A percentile compares a stretch with the other conserved stretches of the same genome.
phyloP scores from a whole-genome alignment of 2,797 vertebrate genomes.

The Rhinoraja longicauda region DNA sequence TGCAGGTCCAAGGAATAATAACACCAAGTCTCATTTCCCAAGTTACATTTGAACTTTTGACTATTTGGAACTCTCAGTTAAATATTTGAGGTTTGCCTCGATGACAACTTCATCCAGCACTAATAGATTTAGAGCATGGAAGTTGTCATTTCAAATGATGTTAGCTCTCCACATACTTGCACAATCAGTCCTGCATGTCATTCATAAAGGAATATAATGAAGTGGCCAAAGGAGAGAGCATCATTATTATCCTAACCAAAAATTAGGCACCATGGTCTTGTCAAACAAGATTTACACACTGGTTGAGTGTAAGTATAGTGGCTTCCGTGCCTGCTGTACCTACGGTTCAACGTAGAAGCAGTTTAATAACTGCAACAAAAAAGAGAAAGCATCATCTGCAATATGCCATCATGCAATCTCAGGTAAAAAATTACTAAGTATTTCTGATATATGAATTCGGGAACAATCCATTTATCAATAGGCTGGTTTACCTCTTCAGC shows the following conservation, averaged over 20 bases:
- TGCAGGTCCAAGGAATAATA: not conserved
- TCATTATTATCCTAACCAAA: too few relatives aligned
- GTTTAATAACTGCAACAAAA: constrained; percentile 56
- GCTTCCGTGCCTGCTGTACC: not conserved
- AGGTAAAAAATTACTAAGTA: constrained; percentile 98
- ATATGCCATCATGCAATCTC: constrained; percentile 71
- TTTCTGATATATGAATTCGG: constrained; percentile 98
- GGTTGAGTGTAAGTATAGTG: not conserved
- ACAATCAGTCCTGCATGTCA: not conserved
- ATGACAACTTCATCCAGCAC: not conserved
- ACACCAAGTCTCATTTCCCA: not conserved
- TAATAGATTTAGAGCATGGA: not conserved
- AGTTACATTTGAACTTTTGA: not conserved
- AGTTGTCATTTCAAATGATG: not conserved
- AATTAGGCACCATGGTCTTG: not conserved
- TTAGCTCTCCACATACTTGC: not conserved
- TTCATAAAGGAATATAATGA: not conserved
- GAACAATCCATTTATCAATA: constrained; percentile 96
- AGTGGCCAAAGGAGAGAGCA: not conserved
- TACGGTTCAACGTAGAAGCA: constrained; percentile 37
- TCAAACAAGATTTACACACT: not conserved
- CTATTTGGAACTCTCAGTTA: not conserved
- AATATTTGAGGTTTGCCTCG: not conserved
- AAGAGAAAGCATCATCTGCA: constrained; percentile 49
- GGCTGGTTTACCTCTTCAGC: constrained; percentile 79